Conservation (phyloP, 2,888 invertebrate species). For the Autographa gamma region DNA sequence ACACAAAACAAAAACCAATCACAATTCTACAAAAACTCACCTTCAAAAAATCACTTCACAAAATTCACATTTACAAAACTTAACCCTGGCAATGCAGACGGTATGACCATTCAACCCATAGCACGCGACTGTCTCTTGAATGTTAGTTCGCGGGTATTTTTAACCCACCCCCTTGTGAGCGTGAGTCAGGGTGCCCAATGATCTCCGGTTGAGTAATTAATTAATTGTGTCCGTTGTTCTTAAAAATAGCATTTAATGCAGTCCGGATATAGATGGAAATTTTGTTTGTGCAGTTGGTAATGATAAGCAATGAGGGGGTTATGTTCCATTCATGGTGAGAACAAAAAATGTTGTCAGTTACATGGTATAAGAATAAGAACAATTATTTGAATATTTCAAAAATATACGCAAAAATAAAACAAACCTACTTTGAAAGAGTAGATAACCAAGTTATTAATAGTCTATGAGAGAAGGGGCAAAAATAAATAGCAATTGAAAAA, state of each 20-base stretch:
- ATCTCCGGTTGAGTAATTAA: conserved; percentile 60
- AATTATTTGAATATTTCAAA: too few relatives aligned
- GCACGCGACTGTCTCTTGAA: conserved; percentile 69
- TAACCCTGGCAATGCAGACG: conserved; percentile 31
- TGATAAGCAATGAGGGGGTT: conserved; percentile 31
- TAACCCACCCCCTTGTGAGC: conserved; percentile 80
- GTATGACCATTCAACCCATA: conserved; percentile 51
- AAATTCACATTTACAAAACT: conserved; percentile 3
- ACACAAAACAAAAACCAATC: not conserved
- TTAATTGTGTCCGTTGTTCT: conserved; percentile 60
- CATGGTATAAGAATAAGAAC: too few relatives aligned
- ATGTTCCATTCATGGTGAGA: conserved; percentile 22
- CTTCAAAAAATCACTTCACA: conserved; percentile 5
- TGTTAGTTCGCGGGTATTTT: conserved; percentile 73
- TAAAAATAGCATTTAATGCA: conserved; percentile 54
- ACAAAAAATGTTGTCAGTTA: too few relatives aligned
- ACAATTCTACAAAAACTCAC: conserved; percentile 27
- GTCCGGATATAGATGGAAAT: conserved; percentile 22
- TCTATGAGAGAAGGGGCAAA: too few relatives aligned
- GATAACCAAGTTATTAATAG: too few relatives aligned
- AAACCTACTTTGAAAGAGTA: too few relatives aligned
- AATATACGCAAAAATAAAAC: too few relatives aligned
- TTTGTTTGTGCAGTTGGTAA: conserved; percentile 42
- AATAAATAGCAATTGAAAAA: too few relatives aligned
- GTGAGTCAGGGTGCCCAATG: conserved; percentile 67